Evolutionary conservation across 2,888 invertebrate genomes (phyloP).

Genomic region (Papilio protenor): DNA sequence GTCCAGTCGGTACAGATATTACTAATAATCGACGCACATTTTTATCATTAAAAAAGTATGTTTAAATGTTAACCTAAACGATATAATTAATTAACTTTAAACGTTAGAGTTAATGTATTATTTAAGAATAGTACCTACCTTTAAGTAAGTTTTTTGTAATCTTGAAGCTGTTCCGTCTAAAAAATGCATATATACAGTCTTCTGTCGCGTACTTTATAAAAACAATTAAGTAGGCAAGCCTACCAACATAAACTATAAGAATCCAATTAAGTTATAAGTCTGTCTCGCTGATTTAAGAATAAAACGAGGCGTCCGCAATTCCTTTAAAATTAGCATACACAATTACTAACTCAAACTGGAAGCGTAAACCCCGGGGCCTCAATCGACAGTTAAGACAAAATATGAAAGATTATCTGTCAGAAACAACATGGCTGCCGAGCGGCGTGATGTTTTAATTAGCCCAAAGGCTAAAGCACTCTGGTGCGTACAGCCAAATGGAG

Average conservation of each 20-base stretch:
- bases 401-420: conserved; percentile 78
- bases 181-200: neutral
- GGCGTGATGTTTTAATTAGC: conserved; percentile 81
- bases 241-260: neutral
- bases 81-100: no score
- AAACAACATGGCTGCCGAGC: conserved; percentile 61
- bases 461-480: conserved; percentile 75
- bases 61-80: neutral
- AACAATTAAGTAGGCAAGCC: neutral
- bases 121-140: no score
- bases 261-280: conserved; percentile 37
- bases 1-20: neutral
- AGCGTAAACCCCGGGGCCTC: conserved; percentile 53
- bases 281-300: conserved; percentile 19
- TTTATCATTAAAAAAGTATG: neutral
- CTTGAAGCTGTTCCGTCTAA: no score
- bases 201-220: neutral
- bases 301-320: conserved; percentile 24
- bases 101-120: neutral
- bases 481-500: conserved; percentile 69
- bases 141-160: no score
- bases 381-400: conserved; percentile 78
- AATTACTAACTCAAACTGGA: conserved; percentile 41
- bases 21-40: neutral
- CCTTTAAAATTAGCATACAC: conserved; percentile 40